These are phyloP conservation scores for Caenorhabditis imperialis DNA, from an alignment of 2,888 invertebrate genomes.

Conservation along the genomic window DNA sequence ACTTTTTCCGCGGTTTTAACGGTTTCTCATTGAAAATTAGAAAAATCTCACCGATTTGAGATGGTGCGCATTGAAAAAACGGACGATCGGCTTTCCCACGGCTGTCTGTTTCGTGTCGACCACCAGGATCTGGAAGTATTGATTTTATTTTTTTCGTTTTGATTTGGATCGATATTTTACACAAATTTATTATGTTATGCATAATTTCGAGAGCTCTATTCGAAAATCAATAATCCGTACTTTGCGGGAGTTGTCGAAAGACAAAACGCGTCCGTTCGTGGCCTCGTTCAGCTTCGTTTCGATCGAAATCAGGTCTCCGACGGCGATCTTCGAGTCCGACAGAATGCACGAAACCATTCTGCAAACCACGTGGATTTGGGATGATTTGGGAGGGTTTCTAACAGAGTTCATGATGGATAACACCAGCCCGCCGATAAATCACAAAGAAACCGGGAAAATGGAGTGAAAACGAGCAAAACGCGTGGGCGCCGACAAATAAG, in stretches of 20 bases:
- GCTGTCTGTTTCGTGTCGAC: not conserved
- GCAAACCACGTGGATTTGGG: too few relatives aligned
- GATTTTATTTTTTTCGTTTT: not conserved
- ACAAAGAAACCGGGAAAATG: too few relatives aligned
- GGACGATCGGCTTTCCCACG: not conserved
- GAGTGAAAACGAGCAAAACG: too few relatives aligned
- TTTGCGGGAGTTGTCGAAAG: conserved; percentile 51
- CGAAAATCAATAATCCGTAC: conserved; percentile 24
- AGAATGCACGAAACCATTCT: conserved; percentile 27
- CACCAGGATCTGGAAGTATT: not conserved
- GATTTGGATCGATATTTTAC: not conserved
- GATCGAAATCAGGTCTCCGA: conserved; percentile 54
- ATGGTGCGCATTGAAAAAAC: conserved; percentile 9
- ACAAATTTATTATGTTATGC: not conserved
- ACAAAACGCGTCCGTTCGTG: conserved; percentile 50
- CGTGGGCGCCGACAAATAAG: too few relatives aligned
- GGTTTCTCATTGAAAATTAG: not conserved
- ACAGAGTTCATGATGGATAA: too few relatives aligned
- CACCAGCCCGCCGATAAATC: too few relatives aligned
- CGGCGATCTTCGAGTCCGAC: not conserved
- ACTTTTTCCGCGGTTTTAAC: not conserved
- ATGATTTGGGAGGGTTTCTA: too few relatives aligned
- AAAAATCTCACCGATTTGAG: conserved; percentile 51
- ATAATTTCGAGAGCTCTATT: not conserved
- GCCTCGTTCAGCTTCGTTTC: conserved; percentile 44